Conservation (phyloP, 2,888 invertebrate species). For the Spatulosminthurus flaviceps region DNA sequence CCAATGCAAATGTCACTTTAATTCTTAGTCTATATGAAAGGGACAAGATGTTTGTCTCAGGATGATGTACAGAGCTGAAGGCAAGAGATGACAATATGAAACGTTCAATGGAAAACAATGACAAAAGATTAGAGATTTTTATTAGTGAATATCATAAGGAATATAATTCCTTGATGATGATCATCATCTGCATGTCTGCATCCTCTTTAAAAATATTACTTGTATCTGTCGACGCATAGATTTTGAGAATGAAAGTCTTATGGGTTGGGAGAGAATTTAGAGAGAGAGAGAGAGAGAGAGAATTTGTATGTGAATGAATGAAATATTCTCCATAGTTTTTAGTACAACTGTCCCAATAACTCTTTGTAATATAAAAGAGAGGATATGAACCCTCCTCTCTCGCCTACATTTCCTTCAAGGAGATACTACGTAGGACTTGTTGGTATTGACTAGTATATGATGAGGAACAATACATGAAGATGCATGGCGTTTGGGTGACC, state of each 20-base stretch:
- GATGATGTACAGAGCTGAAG: background rate
- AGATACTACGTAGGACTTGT: background rate
- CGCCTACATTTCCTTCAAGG: constrained; percentile 16
- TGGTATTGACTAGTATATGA: constrained; percentile 10
- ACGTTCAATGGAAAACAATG: background rate
- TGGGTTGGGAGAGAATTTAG: background rate
- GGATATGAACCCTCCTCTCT: background rate
- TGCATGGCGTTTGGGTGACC: constrained; percentile 46
- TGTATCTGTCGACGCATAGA: background rate
- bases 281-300: too few species aligned
- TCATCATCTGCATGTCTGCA: background rate
- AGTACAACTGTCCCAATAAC: background rate
- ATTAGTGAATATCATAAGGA: background rate
- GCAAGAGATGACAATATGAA: background rate
- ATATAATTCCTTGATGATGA: background rate
- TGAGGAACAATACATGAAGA: constrained; percentile 12
- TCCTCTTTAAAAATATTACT: too few species aligned
- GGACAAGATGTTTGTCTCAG: background rate
- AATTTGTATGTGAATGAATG: constrained; percentile 3
- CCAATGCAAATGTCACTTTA: constrained; percentile 12
- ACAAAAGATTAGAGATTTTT: background rate
- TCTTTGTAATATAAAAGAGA: background rate
- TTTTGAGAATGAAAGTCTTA: background rate
- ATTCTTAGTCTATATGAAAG: constrained; percentile 7
- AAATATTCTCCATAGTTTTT: background rate